Evolutionary conservation across 2,113 vertebrate species (phyloP).

Genomic region (Macrotus californicus): DNA sequence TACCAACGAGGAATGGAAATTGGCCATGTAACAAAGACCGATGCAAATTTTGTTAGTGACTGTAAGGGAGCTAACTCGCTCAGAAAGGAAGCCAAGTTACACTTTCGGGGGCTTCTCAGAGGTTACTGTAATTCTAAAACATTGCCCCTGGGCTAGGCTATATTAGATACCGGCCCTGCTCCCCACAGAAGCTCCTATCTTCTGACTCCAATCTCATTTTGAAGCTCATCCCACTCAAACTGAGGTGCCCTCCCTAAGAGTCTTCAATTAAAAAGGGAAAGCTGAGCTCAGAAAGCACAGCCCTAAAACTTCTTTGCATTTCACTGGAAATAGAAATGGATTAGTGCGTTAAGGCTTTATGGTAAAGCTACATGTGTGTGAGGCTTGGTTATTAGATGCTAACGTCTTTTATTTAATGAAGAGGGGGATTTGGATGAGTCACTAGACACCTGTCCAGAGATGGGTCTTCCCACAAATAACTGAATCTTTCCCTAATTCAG

Average conservation of each 20-base stretch:
- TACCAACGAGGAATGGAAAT: not conserved
- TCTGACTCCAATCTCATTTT: not conserved
- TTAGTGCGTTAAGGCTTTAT: rapidly evolving
- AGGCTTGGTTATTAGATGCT: not conserved
- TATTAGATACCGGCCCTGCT: no score
- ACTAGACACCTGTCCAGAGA: not conserved
- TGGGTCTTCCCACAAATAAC: not conserved
- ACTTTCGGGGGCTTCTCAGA: not conserved
- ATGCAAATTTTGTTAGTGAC: not conserved
- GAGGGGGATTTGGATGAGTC: not conserved
- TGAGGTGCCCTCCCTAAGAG: not conserved
- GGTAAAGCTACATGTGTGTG: not conserved
- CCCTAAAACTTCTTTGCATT: not conserved
- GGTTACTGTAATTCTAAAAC: not conserved
- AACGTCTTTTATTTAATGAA: not conserved
- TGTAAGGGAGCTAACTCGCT: not conserved
- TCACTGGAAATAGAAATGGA: not conserved
- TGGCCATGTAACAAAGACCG: not conserved
- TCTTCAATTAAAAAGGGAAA: not conserved
- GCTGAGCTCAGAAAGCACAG: not conserved
- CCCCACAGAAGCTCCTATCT: not conserved
- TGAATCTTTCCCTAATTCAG: not conserved
- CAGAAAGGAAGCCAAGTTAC: not conserved
- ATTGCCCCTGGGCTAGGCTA: rapidly evolving
- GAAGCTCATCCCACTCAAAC: not conserved